Evolutionary conservation across 2,797 vertebrate species (phyloP).

Genomic region (Melanotaenia boesemani): DNA sequence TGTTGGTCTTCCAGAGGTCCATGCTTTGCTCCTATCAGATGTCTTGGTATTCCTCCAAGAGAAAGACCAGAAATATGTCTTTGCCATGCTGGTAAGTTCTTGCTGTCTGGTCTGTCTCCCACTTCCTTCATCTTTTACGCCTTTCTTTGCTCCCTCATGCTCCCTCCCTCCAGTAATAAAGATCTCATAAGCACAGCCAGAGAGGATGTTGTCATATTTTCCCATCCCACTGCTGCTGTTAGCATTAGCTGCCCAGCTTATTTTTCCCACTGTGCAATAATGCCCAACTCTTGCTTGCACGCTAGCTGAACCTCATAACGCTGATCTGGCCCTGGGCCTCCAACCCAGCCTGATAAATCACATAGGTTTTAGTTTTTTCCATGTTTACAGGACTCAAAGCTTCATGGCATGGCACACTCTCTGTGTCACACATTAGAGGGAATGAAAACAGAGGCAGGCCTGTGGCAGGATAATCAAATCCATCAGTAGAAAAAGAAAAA

Average conservation of each 20-base stretch:
- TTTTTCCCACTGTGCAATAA: constrained; percentile 43
- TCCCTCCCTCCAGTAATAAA: constrained; percentile 34
- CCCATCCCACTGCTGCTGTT: constrained; percentile 61
- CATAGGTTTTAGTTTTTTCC: constrained; percentile 47
- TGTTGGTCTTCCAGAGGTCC: constrained; percentile 86
- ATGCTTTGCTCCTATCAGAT: constrained; percentile 94
- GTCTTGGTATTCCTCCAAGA: constrained; percentile 95
- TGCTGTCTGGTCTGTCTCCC: neutral
- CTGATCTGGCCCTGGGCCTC: constrained; percentile 40
- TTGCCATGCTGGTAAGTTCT: constrained; percentile 92
- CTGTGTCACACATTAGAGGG: constrained; percentile 11
- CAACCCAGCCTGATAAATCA: constrained; percentile 60
- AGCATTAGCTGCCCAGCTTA: constrained; percentile 42
- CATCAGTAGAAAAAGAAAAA: constrained; percentile 25
- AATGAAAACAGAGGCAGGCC: constrained; percentile 46
- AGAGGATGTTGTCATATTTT: constrained; percentile 61
- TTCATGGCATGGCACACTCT: constrained; percentile 32
- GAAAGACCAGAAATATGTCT: constrained; percentile 97
- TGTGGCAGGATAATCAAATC: constrained; percentile 47
- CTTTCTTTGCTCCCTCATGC: neutral
- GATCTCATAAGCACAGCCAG: constrained; percentile 29
- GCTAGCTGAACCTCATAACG: constrained; percentile 62
- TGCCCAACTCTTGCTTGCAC: constrained; percentile 28
- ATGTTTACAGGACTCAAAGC: constrained; percentile 46
- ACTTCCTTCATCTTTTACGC: neutral